phyloP scores from a whole-genome alignment of 92 coral and sea anemone species.

The Pocillopora meandrina region DNA sequence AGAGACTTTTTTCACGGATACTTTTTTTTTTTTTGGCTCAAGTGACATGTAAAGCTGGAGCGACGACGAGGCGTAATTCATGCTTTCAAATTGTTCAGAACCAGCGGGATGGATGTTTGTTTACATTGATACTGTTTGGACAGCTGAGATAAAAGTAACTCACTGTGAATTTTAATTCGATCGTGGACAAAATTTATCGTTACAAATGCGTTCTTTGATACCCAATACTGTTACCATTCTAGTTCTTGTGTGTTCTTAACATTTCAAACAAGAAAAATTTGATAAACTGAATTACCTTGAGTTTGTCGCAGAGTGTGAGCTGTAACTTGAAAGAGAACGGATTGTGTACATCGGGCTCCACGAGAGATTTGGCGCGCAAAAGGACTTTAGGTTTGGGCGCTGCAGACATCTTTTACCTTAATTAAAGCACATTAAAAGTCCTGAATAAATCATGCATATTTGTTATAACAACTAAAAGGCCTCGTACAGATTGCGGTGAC shows the following conservation, averaged over 20 bases:
- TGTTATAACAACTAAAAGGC: no score
- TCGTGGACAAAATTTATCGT: neutral
- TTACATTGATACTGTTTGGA: neutral
- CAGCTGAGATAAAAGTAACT: neutral
- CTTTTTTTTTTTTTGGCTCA: neutral
- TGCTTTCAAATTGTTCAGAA: no score
- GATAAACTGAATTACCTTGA: constrained; percentile 57
- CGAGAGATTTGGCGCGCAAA: constrained; percentile 75
- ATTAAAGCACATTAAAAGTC: neutral
- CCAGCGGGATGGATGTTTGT: no score
- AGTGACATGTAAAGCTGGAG: neutral
- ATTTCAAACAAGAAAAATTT: neutral
- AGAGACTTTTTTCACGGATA: neutral
- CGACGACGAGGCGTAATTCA: no score
- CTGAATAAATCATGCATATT: neutral
- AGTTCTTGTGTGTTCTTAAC: neutral
- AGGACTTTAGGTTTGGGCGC: constrained; percentile 56
- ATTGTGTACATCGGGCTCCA: constrained; percentile 76
- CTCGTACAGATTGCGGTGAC: no score
- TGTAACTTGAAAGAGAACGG: constrained; percentile 67
- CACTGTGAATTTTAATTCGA: neutral
- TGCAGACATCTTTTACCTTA: constrained; percentile 34
- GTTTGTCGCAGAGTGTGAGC: constrained; percentile 62
- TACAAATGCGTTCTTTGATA: neutral
- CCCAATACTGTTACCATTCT: neutral